Percentiles rank a stretch among this genome's conserved stretches.
Evolutionary conservation across 2,113 vertebrate species (phyloP).

Genomic region (Bungarus multicinctus): DNA sequence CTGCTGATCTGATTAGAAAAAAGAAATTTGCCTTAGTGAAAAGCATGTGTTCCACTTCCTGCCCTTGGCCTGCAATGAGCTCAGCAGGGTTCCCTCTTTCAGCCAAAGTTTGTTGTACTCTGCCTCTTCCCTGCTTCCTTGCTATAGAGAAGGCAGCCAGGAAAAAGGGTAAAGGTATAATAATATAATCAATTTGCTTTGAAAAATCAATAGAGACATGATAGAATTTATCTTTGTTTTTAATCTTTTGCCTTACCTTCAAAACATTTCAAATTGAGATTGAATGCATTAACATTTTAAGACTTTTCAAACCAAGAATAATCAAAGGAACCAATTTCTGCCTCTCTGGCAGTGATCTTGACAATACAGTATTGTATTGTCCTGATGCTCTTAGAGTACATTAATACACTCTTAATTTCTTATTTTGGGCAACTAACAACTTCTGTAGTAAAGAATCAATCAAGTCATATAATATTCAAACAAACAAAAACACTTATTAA

Average conservation of each 20-base stretch:
- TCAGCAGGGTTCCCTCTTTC: slow-evolving; percentile 47
- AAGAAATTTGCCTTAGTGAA: slow-evolving; percentile 55
- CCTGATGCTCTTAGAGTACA: slow-evolving; percentile 4
- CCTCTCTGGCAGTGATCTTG: background rate
- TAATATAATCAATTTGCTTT: slow-evolving; percentile 39
- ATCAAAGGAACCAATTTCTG: background rate
- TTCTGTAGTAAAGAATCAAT: background rate
- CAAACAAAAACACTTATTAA: background rate
- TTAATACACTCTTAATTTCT: slow-evolving; percentile 4
- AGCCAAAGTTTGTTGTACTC: slow-evolving; percentile 29
- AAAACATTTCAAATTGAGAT: slow-evolving; percentile 33
- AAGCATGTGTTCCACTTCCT: slow-evolving; percentile 70
- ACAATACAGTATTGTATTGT: background rate
- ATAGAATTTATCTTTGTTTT: slow-evolving; percentile 39
- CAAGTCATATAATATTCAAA: slow-evolving; percentile 6
- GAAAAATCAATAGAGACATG: slow-evolving; percentile 42
- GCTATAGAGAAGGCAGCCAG: background rate
- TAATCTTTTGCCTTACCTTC: slow-evolving; percentile 48
- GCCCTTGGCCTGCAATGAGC: slow-evolving; percentile 49
- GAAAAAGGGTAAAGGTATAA: slow-evolving; percentile 23
- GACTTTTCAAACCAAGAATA: background rate
- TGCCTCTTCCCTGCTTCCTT: slow-evolving; percentile 23
- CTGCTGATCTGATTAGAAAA: slow-evolving; percentile 60
- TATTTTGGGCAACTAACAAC: slow-evolving; percentile 1
- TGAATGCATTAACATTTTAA: slow-evolving; percentile 36